phyloP scores from a whole-genome alignment of 2,113 vertebrate species.

The Megaleporinus macrocephalus region DNA sequence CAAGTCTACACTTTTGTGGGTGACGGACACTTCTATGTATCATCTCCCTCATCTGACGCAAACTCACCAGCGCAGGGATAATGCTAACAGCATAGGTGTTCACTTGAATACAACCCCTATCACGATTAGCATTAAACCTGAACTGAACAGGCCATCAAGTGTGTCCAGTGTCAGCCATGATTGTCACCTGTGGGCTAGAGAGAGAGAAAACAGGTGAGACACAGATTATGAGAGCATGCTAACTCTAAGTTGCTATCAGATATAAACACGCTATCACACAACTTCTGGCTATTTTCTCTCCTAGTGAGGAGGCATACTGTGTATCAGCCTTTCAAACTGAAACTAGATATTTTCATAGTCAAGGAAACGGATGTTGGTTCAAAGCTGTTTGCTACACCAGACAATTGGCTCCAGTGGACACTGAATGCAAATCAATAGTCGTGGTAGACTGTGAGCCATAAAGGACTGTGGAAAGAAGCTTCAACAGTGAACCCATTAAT shows the following conservation, averaged over 20 bases:
- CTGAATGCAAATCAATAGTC: not conserved
- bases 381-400: not conserved
- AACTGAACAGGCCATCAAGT: constrained; percentile 55
- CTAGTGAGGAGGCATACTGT: not conserved
- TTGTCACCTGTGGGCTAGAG: constrained; percentile 60
- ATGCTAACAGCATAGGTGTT: constrained; percentile 83
- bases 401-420: not conserved
- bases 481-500: not conserved
- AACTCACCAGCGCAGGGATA: constrained; percentile 71
- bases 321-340: not conserved
- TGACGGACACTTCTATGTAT: not conserved
- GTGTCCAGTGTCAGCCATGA: not conserved
- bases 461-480: constrained; percentile 1
- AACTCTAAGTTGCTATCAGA: not conserved
- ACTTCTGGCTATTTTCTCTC: not conserved
- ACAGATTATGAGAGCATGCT: not conserved
- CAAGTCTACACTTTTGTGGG: not conserved
- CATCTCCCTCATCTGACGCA: not conserved
- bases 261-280: not conserved
- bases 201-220: constrained; percentile 32
- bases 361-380: not conserved
- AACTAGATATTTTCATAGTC: not conserved
- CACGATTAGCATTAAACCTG: constrained; percentile 87
- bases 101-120: constrained; percentile 77
- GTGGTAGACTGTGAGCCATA: not conserved